A percentile compares a stretch with the other conserved stretches of the same genome.
These are phyloP conservation scores for Acrossocheilus wenchowensis DNA, from an alignment of 2,797 vertebrate species.

Conservation along the genomic window DNA sequence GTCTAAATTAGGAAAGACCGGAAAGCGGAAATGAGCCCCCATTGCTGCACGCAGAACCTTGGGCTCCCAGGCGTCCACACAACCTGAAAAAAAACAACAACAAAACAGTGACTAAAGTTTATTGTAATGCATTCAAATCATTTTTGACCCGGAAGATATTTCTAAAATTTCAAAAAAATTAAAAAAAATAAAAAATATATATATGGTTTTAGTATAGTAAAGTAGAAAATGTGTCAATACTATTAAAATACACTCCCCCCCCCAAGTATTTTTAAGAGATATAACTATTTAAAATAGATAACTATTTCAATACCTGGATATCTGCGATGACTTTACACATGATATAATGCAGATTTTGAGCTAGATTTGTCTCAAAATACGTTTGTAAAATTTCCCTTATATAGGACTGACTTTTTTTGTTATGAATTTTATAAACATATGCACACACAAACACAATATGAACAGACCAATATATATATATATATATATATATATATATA, in stretches of 20 bases:
- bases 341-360: background rate
- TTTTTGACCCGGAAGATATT: background rate
- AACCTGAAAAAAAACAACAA: conserved; percentile 77
- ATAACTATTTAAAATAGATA: background rate
- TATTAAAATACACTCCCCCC: background rate
- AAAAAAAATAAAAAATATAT: no score
- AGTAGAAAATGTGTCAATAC: background rate
- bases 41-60: conserved; percentile 96
- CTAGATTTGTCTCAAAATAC: background rate
- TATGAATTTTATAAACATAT: background rate
- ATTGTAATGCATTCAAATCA: background rate
- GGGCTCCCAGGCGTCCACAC: conserved; percentile 94
- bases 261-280: background rate
- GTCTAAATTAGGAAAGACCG: conserved; percentile 80
- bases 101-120: background rate
- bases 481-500: no score
- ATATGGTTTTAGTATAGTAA: background rate
- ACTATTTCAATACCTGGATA: background rate
- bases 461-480: background rate
- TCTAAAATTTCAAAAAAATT: background rate
- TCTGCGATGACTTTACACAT: background rate
- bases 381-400: background rate
- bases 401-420: background rate
- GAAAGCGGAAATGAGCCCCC: conserved; percentile 94
- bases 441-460: background rate